Percentiles rank a stretch among this genome's conserved stretches.
phyloP scores from a whole-genome alignment of 2,113 vertebrate species.

The Sclerurus mexicanus region DNA sequence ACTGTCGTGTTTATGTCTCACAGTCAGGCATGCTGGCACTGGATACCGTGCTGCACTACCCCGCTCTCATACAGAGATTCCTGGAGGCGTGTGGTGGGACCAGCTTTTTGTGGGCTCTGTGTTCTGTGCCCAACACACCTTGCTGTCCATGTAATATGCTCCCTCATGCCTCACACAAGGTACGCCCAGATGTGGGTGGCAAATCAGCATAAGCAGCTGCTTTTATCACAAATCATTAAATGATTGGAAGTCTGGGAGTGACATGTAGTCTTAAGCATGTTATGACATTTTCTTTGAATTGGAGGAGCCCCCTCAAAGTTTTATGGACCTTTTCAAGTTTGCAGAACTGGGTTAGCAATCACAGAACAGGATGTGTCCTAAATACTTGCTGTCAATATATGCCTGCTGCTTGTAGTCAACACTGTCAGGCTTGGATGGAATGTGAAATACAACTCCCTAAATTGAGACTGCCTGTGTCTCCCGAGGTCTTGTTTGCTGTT shows the following conservation, averaged over 20 bases:
- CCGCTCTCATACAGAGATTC: background rate
- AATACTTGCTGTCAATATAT: background rate
- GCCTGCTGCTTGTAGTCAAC: background rate
- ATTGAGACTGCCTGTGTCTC: background rate
- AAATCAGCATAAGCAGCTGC: background rate
- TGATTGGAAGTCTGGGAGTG: background rate
- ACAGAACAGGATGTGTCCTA: background rate
- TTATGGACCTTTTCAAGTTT: background rate
- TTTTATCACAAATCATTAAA: background rate
- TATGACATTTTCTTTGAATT: background rate
- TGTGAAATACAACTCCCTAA: background rate
- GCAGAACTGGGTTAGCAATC: background rate
- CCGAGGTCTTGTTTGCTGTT: background rate
- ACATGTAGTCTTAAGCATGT: background rate
- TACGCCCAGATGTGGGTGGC: background rate
- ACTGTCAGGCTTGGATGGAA: background rate
- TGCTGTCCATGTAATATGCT: background rate
- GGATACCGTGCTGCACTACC: background rate
- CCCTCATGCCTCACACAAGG: background rate
- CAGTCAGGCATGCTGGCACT: background rate
- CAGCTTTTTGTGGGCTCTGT: background rate
- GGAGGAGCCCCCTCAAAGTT: background rate
- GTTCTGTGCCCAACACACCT: background rate
- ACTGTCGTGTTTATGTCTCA: background rate
- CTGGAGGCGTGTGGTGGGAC: fast-evolving